Percentiles rank a stretch among this genome's conserved stretches.
Conservation (phyloP, 2,797 vertebrate species). For the Cephalopachus bancanus region DNA sequence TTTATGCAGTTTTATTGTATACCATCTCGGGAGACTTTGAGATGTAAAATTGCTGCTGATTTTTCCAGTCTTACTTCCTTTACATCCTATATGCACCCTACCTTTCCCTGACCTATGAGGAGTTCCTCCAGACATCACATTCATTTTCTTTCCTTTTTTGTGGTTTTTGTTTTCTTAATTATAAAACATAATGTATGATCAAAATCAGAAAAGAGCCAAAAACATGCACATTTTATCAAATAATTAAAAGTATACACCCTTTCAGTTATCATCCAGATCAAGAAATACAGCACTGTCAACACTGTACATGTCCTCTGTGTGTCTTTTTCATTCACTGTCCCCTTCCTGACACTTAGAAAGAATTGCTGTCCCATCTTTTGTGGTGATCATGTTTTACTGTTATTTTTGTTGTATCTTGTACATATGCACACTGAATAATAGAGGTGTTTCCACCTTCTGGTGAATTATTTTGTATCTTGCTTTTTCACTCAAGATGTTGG, state of each 20-base stretch:
- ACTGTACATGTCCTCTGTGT: neutral
- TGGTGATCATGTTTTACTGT: neutral
- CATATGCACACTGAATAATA: neutral
- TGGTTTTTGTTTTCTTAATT: slow-evolving; percentile 25
- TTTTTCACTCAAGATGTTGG: slow-evolving; percentile 12
- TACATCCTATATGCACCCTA: neutral
- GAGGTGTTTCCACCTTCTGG: neutral
- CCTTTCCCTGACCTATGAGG: neutral
- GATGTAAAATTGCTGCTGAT: neutral
- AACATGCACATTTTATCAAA: slow-evolving; percentile 2
- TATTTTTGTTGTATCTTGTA: neutral
- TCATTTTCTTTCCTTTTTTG: neutral
- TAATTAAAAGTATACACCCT: neutral
- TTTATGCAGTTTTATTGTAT: neutral
- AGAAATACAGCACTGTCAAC: slow-evolving; percentile 1
- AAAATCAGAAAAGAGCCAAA: slow-evolving; percentile 15
- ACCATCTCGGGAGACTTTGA: neutral
- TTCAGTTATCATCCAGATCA: neutral
- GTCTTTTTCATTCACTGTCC: neutral
- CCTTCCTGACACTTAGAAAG: neutral
- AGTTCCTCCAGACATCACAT: slow-evolving; percentile 1
- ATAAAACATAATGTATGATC: neutral
- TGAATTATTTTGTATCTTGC: slow-evolving; percentile 21
- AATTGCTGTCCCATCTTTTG: neutral
- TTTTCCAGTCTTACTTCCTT: neutral